Percentiles rank a stretch among this genome's conserved stretches.
phyloP scores from a whole-genome alignment of 2,113 vertebrate species.

The Heliornis fulica region DNA sequence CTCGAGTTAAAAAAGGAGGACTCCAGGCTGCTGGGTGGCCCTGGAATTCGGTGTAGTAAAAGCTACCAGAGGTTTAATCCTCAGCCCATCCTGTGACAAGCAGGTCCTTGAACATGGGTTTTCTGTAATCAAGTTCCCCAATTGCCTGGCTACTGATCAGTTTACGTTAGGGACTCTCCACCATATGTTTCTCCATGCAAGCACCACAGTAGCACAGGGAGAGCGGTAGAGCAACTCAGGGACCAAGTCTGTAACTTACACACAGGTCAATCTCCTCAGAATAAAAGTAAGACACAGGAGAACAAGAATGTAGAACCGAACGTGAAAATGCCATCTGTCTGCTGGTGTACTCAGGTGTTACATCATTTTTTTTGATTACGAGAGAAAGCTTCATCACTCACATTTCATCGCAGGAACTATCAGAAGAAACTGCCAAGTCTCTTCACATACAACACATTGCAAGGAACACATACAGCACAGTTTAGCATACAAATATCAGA shows the following conservation, averaged over 20 bases:
- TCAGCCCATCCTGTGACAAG: not conserved
- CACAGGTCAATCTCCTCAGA: not conserved
- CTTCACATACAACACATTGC: not conserved
- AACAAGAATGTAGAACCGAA: not conserved
- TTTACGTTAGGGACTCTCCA: not conserved
- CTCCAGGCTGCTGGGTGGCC: not conserved
- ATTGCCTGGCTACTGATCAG: not conserved
- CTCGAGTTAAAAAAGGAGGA: not conserved
- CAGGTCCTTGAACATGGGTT: not conserved
- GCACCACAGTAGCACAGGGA: fast-evolving
- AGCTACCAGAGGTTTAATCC: not conserved
- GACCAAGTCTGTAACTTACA: not conserved
- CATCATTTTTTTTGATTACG: not conserved
- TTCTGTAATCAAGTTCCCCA: not conserved
- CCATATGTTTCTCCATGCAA: not conserved
- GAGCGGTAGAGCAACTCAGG: not conserved
- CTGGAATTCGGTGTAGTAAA: not conserved
- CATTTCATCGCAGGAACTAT: not conserved
- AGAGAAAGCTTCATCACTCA: not conserved
- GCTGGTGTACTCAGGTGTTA: not conserved
- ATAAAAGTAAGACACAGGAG: not conserved
- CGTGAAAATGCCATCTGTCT: fast-evolving
- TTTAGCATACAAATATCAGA: not conserved
- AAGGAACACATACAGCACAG: not conserved
- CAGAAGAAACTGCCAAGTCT: not conserved